Base-by-base conservation (phyloP, 2,888 invertebrate genomes). In the Cheilosia scutellata region DNA sequence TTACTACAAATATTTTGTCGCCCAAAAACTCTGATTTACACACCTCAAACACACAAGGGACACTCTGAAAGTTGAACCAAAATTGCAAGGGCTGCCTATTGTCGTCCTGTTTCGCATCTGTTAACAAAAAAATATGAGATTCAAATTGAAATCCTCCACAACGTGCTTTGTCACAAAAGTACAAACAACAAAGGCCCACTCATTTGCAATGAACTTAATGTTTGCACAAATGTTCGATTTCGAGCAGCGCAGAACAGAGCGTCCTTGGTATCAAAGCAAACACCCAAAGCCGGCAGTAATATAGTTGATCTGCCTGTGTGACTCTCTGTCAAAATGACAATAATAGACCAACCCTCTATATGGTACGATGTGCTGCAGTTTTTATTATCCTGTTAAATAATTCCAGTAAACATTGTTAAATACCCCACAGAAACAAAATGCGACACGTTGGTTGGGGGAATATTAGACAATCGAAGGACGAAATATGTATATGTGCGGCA, bases 211-310 rank as follows among this genome's bases (percentile, higher is more conserved):
- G 62, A 68, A 58, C 42, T 55, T 29, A 49, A 9, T 84, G 75
- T 84, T 84, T 84, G 79, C 84, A 84, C 84, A 84, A 84, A 84
- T 84, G 84, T 84, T 84, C 84, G 65, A 78, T 75, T 84, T 79
- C 51, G 20, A 53, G 4, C 55, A 44, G 44, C 62, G 27, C 2
- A 33, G 33, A n/a, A 42, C 44, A 42, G 25, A 60, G 47, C 37
- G 71, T 72, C 31, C 60, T 58, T 27, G 37, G 37, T 4, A 1
- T 13, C 16, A 31, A 49, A 55, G 31, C 40, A 57, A 37, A 79
- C 51, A 71, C 9, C 37, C 37, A 37, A 37, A 37, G 60, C 66
- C 60, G 13, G 42, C 27, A 25, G 1, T 5, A 51, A 20, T 16
- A 44, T 49, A 68, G 58, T 44, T 62, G 53, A 58, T 58, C 51